A percentile compares a stretch with the other conserved stretches of the same genome.
Conservation (phyloP, 2,888 invertebrate species). For the Amblyteles armatorius region DNA sequence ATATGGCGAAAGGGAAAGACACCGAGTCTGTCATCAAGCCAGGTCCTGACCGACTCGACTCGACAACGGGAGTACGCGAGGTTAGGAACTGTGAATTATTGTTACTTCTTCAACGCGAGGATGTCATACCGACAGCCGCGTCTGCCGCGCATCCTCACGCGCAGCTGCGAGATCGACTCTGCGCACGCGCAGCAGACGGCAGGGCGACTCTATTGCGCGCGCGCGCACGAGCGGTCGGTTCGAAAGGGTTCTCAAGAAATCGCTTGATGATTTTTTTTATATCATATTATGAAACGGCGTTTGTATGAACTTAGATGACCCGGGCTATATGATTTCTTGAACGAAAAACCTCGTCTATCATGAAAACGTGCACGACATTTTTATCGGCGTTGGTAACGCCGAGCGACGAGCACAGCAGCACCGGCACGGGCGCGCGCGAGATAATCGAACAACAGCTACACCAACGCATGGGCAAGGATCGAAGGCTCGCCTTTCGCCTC, state of each 20-base stretch:
- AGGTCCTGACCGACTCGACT: not conserved
- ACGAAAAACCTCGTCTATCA: slow-evolving; percentile 9
- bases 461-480: not conserved
- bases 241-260: not conserved
- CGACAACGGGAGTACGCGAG: slow-evolving; percentile 5
- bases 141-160: not conserved
- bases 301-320: slow-evolving; percentile 8
- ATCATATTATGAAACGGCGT: not conserved
- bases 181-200: not conserved
- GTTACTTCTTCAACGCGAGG: not conserved
- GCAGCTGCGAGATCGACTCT: slow-evolving; percentile 1
- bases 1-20: not conserved
- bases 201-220: not conserved
- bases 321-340: not conserved
- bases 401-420: not conserved
- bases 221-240: not conserved
- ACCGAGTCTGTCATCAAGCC: slow-evolving; percentile 13
- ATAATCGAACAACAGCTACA: not conserved
- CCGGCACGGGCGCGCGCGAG: not conserved
- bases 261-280: not conserved
- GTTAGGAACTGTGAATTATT: slow-evolving; percentile 56
- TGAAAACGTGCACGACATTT: not conserved
- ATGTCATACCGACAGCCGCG: not conserved
- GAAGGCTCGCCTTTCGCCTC: slow-evolving; percentile 15
- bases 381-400: not conserved